These are phyloP conservation scores for Gulo gulo DNA, from an alignment of 2,113 vertebrate species.

Conservation along the genomic window DNA sequence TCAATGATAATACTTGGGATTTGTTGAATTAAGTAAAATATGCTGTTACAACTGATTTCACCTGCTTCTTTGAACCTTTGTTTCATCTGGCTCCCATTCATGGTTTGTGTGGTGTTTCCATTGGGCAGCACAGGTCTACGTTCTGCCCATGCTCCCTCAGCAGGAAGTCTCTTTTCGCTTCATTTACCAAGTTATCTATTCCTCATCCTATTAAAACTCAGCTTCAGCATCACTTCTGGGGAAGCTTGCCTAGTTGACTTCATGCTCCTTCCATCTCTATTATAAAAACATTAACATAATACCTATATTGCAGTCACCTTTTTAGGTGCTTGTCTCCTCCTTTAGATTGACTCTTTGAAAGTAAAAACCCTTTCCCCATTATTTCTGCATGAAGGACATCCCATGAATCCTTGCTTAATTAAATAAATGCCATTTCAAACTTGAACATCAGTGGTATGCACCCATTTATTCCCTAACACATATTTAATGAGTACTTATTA, in stretches of 20 bases:
- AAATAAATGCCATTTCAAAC: neutral
- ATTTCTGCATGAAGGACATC: neutral
- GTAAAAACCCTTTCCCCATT: neutral
- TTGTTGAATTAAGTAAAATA: neutral
- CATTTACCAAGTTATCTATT: neutral
- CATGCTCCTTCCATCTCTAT: neutral
- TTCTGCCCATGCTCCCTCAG: neutral
- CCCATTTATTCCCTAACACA: neutral
- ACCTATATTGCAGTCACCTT: neutral
- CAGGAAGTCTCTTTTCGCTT: neutral
- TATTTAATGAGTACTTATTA: neutral
- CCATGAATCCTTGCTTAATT: neutral
- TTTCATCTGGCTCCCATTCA: neutral
- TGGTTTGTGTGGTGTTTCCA: neutral
- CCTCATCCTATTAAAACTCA: neutral
- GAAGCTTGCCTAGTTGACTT: neutral
- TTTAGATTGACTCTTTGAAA: neutral
- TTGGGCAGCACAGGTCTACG: neutral
- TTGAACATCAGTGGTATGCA: neutral
- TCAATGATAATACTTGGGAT: neutral
- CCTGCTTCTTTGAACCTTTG: neutral
- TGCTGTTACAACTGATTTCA: neutral
- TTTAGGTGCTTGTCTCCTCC: neutral
- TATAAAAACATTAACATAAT: neutral
- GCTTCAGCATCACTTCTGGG: neutral